These are phyloP conservation scores for Prietella phreatophila DNA, from an alignment of 2,113 vertebrate species.

Conservation along the genomic window DNA sequence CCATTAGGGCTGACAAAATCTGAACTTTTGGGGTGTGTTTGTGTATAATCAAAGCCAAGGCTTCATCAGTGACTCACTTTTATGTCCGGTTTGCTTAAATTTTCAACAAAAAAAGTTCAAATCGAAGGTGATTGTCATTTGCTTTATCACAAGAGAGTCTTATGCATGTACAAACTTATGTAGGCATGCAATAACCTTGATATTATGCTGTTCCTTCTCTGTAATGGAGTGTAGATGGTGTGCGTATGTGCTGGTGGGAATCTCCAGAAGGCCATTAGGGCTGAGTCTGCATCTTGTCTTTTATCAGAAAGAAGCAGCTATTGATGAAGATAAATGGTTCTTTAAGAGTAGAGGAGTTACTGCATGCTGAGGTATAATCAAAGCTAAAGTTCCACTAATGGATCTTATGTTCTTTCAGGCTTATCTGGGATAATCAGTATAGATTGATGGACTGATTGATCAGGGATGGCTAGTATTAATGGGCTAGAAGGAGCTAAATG, in stretches of 20 bases:
- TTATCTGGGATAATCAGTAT: background rate
- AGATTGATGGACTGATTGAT: background rate
- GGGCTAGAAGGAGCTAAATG: too few species aligned
- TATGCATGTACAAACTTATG: background rate
- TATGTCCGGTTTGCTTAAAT: background rate
- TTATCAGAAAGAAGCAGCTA: slow-evolving; percentile 48
- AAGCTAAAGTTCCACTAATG: slow-evolving; percentile 56
- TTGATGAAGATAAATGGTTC: slow-evolving; percentile 58
- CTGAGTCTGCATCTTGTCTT: slow-evolving; percentile 54
- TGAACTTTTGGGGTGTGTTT: background rate
- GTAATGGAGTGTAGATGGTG: slow-evolving; percentile 57
- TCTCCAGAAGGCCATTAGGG: slow-evolving; percentile 52
- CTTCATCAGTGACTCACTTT: background rate
- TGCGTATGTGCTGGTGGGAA: slow-evolving; percentile 58
- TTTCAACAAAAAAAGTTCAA: background rate
- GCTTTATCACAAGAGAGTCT: background rate
- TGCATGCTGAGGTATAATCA: slow-evolving; percentile 62
- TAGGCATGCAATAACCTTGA: background rate
- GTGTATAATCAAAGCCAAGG: background rate
- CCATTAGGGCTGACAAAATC: background rate
- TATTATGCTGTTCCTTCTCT: slow-evolving; percentile 45
- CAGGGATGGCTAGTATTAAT: background rate
- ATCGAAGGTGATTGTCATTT: background rate
- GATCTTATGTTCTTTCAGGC: slow-evolving; percentile 68
- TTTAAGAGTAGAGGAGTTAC: slow-evolving; percentile 46